Base-by-base conservation (phyloP, 2,888 invertebrate species). In the Cryptus viduatorius region DNA sequence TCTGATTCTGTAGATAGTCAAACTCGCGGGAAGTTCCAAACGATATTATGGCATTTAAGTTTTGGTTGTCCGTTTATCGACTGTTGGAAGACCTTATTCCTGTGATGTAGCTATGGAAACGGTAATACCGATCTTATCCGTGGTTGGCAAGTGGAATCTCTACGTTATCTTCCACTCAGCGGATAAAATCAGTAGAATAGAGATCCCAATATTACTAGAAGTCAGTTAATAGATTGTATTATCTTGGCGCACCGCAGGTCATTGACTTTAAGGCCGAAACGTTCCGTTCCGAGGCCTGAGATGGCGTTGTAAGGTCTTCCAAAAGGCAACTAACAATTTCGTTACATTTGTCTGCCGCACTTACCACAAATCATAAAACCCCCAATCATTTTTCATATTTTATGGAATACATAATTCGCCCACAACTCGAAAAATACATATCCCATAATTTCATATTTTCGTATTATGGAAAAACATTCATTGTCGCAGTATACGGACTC, bases 301-400 rank as follows among this genome's bases (percentile, higher is more conserved):
- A 71, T 71, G 71, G 71, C 71, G 37, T 8, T 71, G 4, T 1
- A 53, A 71, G 24, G 53, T 16, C 19, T 12, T 16, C 14, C 31
- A 8, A 19, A 53, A 71, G 16, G 31, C 16, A 61, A n/a, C 7
- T 31, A 4, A 10, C 16, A 7, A 3, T 65, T 16, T 10, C 7
- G 10, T 10, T 7, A 65, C n/a, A 16, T 10, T 65, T 56, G 10
- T 12, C 8, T 12, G 4, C 4, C 19, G 0, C 12, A 3, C 12
- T 56, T 24, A 10, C 1, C 10, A 19, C 10, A 8, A 8, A 48
- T 53, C 7, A 8, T 53, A 8, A 3, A 8, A 3, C 10, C 16
- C 16, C 3, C 7, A 7, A 16, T 0, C 3, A 24, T 56, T 24
- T 24, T 56, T 56, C 19, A 5, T 56, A 48, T 19, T 10, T 4